Evolutionary conservation across 2,888 invertebrate species (phyloP).

Genomic region (Sepioteuthis lessoniana): DNA sequence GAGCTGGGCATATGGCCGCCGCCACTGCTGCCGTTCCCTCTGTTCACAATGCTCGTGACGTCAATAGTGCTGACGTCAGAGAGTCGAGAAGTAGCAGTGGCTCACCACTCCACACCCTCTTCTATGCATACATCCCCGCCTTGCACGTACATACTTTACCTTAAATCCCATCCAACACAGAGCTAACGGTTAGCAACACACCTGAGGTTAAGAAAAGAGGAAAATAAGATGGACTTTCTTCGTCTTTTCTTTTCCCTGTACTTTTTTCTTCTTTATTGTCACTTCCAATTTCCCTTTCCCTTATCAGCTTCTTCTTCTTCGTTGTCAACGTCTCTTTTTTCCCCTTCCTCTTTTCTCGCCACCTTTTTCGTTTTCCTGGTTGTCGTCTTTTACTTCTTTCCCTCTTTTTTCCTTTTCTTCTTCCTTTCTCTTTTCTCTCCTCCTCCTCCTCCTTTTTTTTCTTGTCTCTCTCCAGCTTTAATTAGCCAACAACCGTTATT

Average conservation of each 20-base stretch:
- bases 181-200: not conserved
- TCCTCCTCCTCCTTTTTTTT: too few species aligned
- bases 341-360: rapidly evolving
- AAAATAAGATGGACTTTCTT: not conserved
- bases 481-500: too few species aligned
- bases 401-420: too few species aligned
- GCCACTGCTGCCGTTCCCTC: not conserved
- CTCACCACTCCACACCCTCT: not conserved
- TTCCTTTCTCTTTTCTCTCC: too few species aligned
- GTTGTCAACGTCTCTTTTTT: not conserved
- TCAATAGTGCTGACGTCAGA: not conserved
- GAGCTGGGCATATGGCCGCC: not conserved
- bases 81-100: not conserved
- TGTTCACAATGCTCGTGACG: not conserved
- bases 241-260: not conserved
- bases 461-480: too few species aligned
- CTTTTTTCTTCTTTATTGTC: not conserved
- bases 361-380: rapidly evolving
- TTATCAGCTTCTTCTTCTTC: not conserved
- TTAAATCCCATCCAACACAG: not conserved
- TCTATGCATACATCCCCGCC: not conserved
- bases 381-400: too few species aligned
- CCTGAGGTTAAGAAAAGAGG: not conserved
- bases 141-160: not conserved
- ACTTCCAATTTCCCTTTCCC: not conserved